A percentile compares a stretch with the other conserved stretches of the same genome.
These are phyloP conservation scores for Merluccius polli DNA, from an alignment of 2,797 vertebrate species.

Conservation along the genomic window DNA sequence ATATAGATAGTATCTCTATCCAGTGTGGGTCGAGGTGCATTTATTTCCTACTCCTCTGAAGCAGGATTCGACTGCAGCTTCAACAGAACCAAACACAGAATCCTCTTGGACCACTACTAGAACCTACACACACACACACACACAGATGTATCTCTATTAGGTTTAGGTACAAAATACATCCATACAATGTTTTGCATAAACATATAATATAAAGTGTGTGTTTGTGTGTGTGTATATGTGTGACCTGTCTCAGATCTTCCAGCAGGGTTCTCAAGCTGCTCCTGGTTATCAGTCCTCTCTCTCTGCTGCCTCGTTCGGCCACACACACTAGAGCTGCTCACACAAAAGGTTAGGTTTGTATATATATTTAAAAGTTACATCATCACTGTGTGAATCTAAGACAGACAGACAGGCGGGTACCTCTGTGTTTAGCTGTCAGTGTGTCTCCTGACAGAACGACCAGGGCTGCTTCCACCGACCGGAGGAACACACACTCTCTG, in stretches of 20 bases:
- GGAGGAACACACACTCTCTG: conserved; percentile 56
- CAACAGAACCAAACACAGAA: conserved; percentile 63
- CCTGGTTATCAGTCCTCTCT: conserved; percentile 56
- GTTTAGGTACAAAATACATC: not conserved
- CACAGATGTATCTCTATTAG: not conserved
- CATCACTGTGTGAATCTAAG: too few species aligned
- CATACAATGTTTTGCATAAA: not conserved
- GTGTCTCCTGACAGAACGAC: conserved; percentile 76
- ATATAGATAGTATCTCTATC: not conserved
- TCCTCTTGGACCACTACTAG: conserved; percentile 76
- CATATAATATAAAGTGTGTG: not conserved
- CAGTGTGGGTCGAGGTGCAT: not conserved
- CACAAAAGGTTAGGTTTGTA: conserved; percentile 4
- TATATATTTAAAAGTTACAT: not conserved
- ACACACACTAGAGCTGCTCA: conserved; percentile 74
- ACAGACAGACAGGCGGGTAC: conserved; percentile 45
- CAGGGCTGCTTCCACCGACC: conserved; percentile 68
- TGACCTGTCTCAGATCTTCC: conserved; percentile 79
- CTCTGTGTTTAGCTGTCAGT: conserved; percentile 75
- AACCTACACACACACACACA: conserved; percentile 63
- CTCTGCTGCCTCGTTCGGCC: conserved; percentile 52
- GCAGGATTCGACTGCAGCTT: conserved; percentile 70
- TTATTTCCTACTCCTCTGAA: conserved; percentile 54
- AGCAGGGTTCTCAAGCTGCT: conserved; percentile 73
- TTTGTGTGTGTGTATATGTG: not conserved